Percentiles rank a stretch among this genome's conserved stretches.
phyloP scores from a whole-genome alignment of 2,797 vertebrate genomes.

The Chelmon rostratus region DNA sequence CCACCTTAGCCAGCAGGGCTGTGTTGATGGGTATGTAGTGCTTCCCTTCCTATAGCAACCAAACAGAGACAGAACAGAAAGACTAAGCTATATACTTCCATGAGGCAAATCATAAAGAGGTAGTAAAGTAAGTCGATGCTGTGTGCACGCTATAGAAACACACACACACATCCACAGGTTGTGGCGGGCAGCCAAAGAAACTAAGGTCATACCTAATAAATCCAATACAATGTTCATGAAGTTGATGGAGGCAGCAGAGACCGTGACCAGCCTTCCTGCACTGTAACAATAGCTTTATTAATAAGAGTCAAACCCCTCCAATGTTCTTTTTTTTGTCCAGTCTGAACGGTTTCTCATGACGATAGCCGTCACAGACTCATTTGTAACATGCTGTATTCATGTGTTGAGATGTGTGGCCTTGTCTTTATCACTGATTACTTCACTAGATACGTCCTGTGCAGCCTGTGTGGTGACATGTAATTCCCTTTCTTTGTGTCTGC shows the following conservation, averaged over 20 bases:
- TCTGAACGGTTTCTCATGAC: conserved; percentile 42
- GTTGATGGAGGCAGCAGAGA: conserved; percentile 41
- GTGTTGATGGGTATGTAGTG: conserved; percentile 97
- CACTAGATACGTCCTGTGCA: background rate
- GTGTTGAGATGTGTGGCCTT: conserved; percentile 26
- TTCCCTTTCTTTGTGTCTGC: conserved; percentile 6
- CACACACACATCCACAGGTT: conserved; percentile 46
- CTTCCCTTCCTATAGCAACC: conserved; percentile 90
- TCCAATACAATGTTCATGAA: conserved; percentile 43
- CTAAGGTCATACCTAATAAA: conserved; percentile 58
- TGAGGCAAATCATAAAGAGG: conserved; percentile 20
- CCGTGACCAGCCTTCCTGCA: conserved; percentile 40
- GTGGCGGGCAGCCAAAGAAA: conserved; percentile 68
- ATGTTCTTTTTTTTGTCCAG: conserved; percentile 8
- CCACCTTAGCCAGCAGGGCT: conserved; percentile 85
- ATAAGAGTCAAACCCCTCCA: conserved; percentile 34
- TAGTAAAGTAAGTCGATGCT: conserved; percentile 13
- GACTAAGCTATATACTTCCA: background rate
- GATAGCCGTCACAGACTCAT: conserved; percentile 50
- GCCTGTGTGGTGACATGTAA: conserved; percentile 8
- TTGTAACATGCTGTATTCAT: conserved; percentile 41
- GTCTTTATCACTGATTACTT: conserved; percentile 29
- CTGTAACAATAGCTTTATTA: conserved; percentile 62
- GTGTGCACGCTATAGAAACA: conserved; percentile 11
- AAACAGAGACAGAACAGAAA: conserved; percentile 51